Evolutionary conservation across 2,113 vertebrate genomes (phyloP).

Genomic region (Plestiodon gilberti): DNA sequence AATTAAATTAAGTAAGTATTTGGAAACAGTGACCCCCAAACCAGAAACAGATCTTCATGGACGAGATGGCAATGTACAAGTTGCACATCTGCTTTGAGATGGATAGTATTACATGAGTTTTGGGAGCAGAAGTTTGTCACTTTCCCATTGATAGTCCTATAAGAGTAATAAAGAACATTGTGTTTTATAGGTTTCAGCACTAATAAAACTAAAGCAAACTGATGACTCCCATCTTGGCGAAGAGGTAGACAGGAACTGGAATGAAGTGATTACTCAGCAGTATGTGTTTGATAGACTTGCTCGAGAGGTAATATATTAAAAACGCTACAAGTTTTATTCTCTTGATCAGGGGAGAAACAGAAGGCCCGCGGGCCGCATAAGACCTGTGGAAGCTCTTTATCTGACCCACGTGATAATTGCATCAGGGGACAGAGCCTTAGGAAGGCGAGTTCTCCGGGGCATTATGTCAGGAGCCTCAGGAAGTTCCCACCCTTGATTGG

Average conservation of each 20-base stretch:
- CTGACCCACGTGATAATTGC: too few relatives aligned
- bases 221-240: conserved; percentile 95
- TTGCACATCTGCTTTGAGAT: not conserved
- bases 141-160: not conserved
- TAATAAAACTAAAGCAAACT: conserved; percentile 94
- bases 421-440: too few relatives aligned
- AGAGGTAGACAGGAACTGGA: conserved; percentile 97
- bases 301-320: conserved; percentile 82
- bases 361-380: too few relatives aligned
- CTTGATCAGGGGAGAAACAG: not conserved
- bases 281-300: conserved; percentile 90
- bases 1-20: not conserved
- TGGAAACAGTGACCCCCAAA: not conserved
- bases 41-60: not conserved
- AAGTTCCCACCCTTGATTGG: too few relatives aligned
- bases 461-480: too few relatives aligned
- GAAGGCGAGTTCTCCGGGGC: too few relatives aligned
- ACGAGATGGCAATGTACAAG: not conserved
- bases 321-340: not conserved
- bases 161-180: not conserved
- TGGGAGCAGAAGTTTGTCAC: not conserved
- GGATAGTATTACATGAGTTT: not conserved
- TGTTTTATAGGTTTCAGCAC: conserved; percentile 81
- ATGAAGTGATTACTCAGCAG: conserved; percentile 92
- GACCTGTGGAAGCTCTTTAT: too few relatives aligned